A percentile compares a stretch with the other conserved stretches of the same genome.
Conservation (phyloP, 2,113 vertebrate genomes). For the human region DNA sequence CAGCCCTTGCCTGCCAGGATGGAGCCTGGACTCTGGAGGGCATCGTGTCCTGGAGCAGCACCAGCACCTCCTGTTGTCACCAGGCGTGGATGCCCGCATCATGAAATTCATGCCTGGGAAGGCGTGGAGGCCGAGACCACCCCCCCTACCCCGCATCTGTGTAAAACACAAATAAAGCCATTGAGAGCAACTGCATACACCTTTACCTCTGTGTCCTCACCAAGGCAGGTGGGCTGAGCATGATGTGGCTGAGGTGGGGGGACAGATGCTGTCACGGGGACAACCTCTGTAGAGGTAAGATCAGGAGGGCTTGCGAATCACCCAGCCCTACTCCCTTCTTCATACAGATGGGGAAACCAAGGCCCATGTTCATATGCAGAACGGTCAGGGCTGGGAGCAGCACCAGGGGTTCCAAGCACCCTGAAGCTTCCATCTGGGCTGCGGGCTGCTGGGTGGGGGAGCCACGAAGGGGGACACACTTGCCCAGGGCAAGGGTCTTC, state of each 20-base stretch:
- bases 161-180: not conserved
- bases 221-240: accelerated
- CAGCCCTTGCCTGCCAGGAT: not conserved
- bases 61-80: not conserved
- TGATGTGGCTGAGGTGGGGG: too few relatives aligned
- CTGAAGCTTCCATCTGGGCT: not conserved
- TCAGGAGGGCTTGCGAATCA: accelerated
- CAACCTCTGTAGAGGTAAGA: not conserved
- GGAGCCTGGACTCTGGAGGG: not conserved
- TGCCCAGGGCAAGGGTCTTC: not conserved
- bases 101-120: conserved; percentile 82
- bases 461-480: not conserved
- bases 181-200: not conserved
- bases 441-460: not conserved
- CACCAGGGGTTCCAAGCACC: not conserved
- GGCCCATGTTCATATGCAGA: not conserved
- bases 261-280: not conserved
- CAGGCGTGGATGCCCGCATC: conserved; percentile 78
- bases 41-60: not conserved
- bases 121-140: conserved; percentile 80
- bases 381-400: not conserved
- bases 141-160: too few relatives aligned
- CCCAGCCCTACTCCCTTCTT: not conserved
- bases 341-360: not conserved
- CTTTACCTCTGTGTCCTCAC: not conserved